Evolutionary conservation across 2,888 invertebrate species (phyloP).

Genomic region (Chloroclystis v-ata): DNA sequence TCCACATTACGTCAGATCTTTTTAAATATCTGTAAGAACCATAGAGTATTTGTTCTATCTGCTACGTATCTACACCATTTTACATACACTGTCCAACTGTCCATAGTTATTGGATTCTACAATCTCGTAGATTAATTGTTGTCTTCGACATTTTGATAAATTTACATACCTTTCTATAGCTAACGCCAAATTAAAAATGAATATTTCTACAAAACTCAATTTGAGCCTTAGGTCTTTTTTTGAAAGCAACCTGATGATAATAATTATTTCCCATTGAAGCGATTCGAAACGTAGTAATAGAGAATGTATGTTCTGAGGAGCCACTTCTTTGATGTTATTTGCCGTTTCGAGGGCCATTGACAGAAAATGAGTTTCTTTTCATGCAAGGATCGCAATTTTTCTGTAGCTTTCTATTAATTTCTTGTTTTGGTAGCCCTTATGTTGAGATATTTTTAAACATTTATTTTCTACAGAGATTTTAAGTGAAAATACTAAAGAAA

Average conservation of each 20-base stretch:
- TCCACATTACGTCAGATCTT: too few species aligned
- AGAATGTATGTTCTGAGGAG: background rate
- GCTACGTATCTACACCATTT: too few species aligned
- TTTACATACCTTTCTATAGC: too few species aligned
- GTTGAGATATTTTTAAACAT: background rate
- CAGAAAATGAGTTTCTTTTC: constrained; percentile 2
- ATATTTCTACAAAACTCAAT: too few species aligned
- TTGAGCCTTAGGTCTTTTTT: background rate
- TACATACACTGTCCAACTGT: too few species aligned
- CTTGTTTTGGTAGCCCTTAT: background rate
- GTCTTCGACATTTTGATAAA: too few species aligned
- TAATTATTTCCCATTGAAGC: background rate
- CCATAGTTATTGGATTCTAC: too few species aligned
- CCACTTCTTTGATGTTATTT: constrained; percentile 1
- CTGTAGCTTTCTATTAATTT: constrained; percentile 15
- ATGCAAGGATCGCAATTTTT: constrained; percentile 6
- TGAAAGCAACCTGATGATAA: background rate
- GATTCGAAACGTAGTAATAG: background rate
- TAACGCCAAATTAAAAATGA: background rate
- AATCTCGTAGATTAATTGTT: too few species aligned
- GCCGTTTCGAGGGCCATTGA: background rate
- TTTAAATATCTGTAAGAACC: too few species aligned
- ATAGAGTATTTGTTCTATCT: too few species aligned
- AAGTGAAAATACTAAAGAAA: too few species aligned
- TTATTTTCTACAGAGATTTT: background rate